These are phyloP conservation scores for Campoplex capitator DNA, from an alignment of 2,888 invertebrate genomes.

Conservation along the genomic window DNA sequence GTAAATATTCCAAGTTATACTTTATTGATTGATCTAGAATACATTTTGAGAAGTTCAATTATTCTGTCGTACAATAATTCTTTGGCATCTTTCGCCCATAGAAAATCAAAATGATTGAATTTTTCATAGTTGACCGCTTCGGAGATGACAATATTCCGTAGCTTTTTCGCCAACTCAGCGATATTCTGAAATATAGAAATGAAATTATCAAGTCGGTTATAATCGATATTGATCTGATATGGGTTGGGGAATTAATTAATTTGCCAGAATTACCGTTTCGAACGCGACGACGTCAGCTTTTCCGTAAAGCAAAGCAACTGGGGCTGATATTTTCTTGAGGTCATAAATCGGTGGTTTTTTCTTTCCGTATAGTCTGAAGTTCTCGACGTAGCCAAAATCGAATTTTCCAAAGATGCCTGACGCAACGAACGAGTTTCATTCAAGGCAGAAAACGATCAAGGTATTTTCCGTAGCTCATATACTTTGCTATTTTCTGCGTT, in stretches of 20 bases:
- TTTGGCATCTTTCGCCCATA: conserved; percentile 69
- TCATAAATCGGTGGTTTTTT: conserved; percentile 69
- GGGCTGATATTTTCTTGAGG: conserved; percentile 69
- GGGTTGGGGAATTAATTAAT: background rate
- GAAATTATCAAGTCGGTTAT: background rate
- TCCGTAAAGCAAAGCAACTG: conserved; percentile 73
- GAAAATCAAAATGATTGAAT: conserved; percentile 67
- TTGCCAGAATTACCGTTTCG: conserved; percentile 54
- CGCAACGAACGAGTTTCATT: conserved; percentile 38
- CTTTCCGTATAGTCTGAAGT: conserved; percentile 67
- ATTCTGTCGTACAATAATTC: conserved; percentile 68
- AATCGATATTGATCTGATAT: background rate
- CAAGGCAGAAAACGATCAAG: background rate
- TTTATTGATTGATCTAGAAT: conserved; percentile 21
- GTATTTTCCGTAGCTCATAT: background rate
- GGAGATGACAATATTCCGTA: conserved; percentile 66
- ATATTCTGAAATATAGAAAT: conserved; percentile 65
- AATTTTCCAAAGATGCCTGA: conserved; percentile 66
- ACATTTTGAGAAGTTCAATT: conserved; percentile 53
- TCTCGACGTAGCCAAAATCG: conserved; percentile 69
- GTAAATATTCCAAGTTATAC: background rate
- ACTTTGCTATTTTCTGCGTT: background rate
- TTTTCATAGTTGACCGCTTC: conserved; percentile 55
- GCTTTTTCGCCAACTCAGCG: conserved; percentile 57
- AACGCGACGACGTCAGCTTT: conserved; percentile 68